phyloP scores from a whole-genome alignment of 2,888 invertebrate genomes.

The Eledona agricola region DNA sequence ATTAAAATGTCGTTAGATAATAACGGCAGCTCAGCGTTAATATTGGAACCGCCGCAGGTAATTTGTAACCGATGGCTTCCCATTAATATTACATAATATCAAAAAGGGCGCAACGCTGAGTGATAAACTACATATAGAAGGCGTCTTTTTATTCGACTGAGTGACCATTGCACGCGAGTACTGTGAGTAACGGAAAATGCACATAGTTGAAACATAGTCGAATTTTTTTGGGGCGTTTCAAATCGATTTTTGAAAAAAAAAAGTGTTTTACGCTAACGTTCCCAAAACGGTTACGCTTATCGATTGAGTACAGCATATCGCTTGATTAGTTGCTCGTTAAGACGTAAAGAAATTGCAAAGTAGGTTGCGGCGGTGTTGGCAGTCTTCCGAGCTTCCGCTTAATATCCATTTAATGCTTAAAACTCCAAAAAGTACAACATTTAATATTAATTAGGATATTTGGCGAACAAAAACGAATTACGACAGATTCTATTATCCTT shows the following conservation, averaged over 20 bases:
- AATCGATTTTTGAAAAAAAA: constrained; percentile 10
- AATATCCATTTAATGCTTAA: not conserved
- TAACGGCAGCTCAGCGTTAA: constrained; percentile 22
- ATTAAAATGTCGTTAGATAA: constrained; percentile 30
- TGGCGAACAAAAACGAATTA: too few species aligned
- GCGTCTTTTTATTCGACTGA: too few species aligned
- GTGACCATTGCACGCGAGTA: too few species aligned
- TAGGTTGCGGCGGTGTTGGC: constrained; percentile 7
- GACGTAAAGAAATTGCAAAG: constrained; percentile 17
- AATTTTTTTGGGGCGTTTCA: too few species aligned
- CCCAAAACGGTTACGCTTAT: constrained; percentile 13
- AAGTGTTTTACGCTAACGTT: constrained; percentile 4
- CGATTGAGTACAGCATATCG: constrained; percentile 17
- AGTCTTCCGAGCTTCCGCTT: constrained; percentile 12
- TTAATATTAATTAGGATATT: too few species aligned
- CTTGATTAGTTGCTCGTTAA: constrained; percentile 21
- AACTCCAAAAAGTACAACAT: too few species aligned
- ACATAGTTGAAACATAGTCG: too few species aligned
- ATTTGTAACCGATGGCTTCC: constrained; percentile 26
- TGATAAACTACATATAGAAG: constrained; percentile 17
- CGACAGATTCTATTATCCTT: too few species aligned
- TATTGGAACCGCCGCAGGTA: constrained; percentile 18
- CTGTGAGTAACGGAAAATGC: too few species aligned
- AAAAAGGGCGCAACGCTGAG: constrained; percentile 1
- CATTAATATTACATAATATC: constrained; percentile 20